Conservation (phyloP, 1,140 invertebrate genomes). For the Ylistrum balloti region DNA sequence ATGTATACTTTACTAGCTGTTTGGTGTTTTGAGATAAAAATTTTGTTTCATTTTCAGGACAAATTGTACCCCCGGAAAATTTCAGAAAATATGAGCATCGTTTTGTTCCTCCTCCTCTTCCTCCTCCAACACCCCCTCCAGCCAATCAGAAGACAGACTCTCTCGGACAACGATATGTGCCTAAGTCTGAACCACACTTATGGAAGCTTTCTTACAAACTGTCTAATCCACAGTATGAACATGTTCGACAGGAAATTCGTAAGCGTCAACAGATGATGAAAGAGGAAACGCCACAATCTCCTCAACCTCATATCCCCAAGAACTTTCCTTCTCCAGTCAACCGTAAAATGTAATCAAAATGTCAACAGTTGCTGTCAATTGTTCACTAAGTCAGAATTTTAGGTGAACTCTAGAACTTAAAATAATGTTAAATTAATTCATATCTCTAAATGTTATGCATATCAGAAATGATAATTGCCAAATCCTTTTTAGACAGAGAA, state of each 20-base stretch:
- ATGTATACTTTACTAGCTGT: too few relatives aligned
- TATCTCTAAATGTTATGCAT: too few relatives aligned
- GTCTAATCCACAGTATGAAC: slow-evolving; percentile 76
- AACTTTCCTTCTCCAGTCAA: slow-evolving; percentile 68
- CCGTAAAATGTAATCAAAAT: not conserved
- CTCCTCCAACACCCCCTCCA: slow-evolving; percentile 71
- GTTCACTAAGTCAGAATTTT: not conserved
- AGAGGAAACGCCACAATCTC: slow-evolving; percentile 55
- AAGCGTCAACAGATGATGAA: slow-evolving; percentile 64
- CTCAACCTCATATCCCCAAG: slow-evolving; percentile 56
- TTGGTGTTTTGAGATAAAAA: too few relatives aligned
- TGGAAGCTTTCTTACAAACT: slow-evolving; percentile 80
- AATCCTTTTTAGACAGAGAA: too few relatives aligned
- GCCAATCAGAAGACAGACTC: slow-evolving; percentile 73
- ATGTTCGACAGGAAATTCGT: slow-evolving; percentile 73
- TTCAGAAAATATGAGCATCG: slow-evolving; percentile 79
- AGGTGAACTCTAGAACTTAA: not conserved
- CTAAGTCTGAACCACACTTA: slow-evolving; percentile 71
- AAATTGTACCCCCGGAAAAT: slow-evolving; percentile 81
- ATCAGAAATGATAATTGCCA: too few relatives aligned
- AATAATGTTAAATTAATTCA: too few relatives aligned
- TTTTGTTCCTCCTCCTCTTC: slow-evolving; percentile 73
- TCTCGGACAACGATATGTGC: slow-evolving; percentile 74
- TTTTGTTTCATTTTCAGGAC: slow-evolving; percentile 70
- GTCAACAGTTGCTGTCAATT: not conserved